These are phyloP conservation scores for Tapera naevia DNA, from an alignment of 2,797 vertebrate genomes.

Conservation along the genomic window DNA sequence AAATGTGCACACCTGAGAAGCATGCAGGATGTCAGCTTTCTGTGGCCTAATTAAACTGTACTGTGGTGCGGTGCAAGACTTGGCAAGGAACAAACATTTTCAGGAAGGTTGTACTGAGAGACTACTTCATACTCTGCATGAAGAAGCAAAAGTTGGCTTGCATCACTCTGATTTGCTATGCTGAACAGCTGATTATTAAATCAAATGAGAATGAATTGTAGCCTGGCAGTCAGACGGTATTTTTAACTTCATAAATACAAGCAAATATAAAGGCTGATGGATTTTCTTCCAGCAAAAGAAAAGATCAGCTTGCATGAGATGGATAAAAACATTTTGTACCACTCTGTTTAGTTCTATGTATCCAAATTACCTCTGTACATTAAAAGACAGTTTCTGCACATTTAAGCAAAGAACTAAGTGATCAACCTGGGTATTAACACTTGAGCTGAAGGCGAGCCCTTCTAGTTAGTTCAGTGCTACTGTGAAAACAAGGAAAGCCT, in stretches of 20 bases:
- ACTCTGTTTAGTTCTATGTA: neutral
- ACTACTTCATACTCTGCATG: neutral
- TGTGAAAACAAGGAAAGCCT: neutral
- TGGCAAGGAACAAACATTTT: slow-evolving; percentile 29
- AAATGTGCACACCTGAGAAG: slow-evolving; percentile 11
- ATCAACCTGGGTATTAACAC: neutral
- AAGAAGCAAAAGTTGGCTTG: slow-evolving; percentile 13
- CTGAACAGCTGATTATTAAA: slow-evolving; percentile 1
- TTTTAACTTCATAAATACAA: neutral
- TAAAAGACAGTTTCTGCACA: neutral
- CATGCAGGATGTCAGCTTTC: neutral
- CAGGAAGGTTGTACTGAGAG: slow-evolving; percentile 2
- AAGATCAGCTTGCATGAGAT: neutral
- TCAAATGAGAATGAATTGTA: neutral
- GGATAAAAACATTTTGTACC: neutral
- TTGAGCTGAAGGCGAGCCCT: neutral
- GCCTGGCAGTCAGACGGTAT: neutral
- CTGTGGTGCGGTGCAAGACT: neutral
- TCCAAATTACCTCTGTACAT: neutral
- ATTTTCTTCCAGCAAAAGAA: neutral
- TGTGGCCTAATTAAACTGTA: slow-evolving; percentile 22
- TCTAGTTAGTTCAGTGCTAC: neutral
- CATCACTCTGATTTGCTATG: neutral
- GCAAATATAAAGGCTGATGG: neutral
- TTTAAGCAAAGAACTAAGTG: slow-evolving; percentile 6